Evolutionary conservation across 2,888 invertebrate species (phyloP).

Genomic region (Morpho helenor): DNA sequence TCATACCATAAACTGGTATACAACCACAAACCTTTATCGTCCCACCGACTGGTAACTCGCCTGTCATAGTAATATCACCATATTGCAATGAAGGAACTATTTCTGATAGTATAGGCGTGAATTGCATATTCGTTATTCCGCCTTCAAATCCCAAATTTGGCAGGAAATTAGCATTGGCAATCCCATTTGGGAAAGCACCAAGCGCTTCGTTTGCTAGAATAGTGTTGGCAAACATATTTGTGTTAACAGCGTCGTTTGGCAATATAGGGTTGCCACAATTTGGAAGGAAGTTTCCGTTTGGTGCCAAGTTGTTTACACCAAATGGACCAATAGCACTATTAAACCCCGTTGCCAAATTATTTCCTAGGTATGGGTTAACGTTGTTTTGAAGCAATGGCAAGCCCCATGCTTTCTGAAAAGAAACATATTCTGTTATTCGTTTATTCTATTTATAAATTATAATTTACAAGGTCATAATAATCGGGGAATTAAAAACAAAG

Average conservation of each 20-base stretch:
- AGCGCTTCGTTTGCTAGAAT: slow-evolving; percentile 15
- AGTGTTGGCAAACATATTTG: slow-evolving; percentile 12
- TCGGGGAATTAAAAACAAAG: too few species aligned
- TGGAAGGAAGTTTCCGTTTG: slow-evolving; percentile 11
- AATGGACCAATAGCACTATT: too few species aligned
- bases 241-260: background rate
- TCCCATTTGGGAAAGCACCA: slow-evolving; percentile 10
- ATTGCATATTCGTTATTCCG: slow-evolving; percentile 35
- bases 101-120: slow-evolving; percentile 51
- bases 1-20: slow-evolving; percentile 61
- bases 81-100: slow-evolving; percentile 52
- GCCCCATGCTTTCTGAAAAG: slow-evolving; percentile 25
- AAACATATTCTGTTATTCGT: background rate
- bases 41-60: slow-evolving; percentile 57
- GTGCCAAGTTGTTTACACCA: slow-evolving; percentile 9
- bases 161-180: slow-evolving; percentile 18
- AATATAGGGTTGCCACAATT: slow-evolving; percentile 14
- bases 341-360: slow-evolving; percentile 1
- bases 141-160: slow-evolving; percentile 19
- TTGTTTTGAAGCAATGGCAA: slow-evolving; percentile 15
- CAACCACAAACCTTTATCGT: slow-evolving; percentile 55
- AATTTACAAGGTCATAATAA: too few species aligned
- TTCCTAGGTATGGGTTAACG: slow-evolving; percentile 12
- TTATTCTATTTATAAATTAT: too few species aligned
- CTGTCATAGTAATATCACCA: slow-evolving; percentile 52